Evolutionary conservation across 2,888 invertebrate genomes (phyloP).

Genomic region (Gerris lacustris): DNA sequence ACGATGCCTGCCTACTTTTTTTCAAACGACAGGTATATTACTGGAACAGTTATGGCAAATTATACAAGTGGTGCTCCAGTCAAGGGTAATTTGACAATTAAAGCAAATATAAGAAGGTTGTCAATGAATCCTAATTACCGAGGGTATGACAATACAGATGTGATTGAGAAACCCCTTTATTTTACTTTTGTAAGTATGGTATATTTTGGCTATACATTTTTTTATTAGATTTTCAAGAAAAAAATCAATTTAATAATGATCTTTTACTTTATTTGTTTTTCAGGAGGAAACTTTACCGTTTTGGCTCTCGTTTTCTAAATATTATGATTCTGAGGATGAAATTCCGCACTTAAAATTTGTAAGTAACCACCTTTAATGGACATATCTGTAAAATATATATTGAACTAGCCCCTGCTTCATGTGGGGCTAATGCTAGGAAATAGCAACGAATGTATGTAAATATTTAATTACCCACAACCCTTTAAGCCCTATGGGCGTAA

Average conservation of each 20-base stretch:
- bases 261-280: constrained; percentile 13
- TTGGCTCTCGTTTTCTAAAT: constrained; percentile 55
- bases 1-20: constrained; percentile 92
- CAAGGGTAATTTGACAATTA: constrained; percentile 73
- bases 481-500: too few species aligned
- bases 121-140: constrained; percentile 21
- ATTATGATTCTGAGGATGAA: constrained; percentile 25
- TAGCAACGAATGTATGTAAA: too few species aligned
- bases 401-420: too few species aligned
- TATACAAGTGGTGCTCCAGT: constrained; percentile 90
- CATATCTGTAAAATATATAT: constrained; percentile 4
- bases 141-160: constrained; percentile 38
- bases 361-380: constrained; percentile 36
- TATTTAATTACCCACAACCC: too few species aligned
- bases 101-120: constrained; percentile 51
- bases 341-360: constrained; percentile 61
- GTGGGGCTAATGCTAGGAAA: too few species aligned
- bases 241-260: too few species aligned
- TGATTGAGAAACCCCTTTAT: constrained; percentile 48
- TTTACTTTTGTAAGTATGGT: constrained; percentile 54
- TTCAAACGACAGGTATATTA: constrained; percentile 68
- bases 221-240: constrained; percentile 18
- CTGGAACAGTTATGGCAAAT: constrained; percentile 84
- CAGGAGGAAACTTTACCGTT: constrained; percentile 67
- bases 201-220: constrained; percentile 17